phyloP scores from a whole-genome alignment of 2,797 vertebrate genomes.

The Clarias laeviceps region DNA sequence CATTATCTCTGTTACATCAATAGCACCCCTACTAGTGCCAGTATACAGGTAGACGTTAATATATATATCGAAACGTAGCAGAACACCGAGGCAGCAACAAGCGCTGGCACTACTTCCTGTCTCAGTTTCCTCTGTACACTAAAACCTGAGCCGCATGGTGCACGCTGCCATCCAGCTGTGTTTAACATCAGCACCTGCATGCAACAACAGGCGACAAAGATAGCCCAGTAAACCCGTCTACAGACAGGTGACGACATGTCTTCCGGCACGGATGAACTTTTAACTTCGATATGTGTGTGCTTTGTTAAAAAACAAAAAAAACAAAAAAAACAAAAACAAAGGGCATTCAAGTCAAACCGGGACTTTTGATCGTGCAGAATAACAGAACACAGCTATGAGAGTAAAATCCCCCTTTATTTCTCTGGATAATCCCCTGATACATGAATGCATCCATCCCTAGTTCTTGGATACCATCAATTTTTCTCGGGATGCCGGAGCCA shows the following conservation, averaged over 20 bases:
- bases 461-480: too few species aligned
- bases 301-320: not conserved
- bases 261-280: slow-evolving; percentile 22
- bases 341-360: too few species aligned
- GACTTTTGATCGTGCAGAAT: too few species aligned
- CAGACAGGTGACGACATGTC: slow-evolving; percentile 28
- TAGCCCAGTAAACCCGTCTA: slow-evolving; percentile 15
- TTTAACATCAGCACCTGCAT: slow-evolving; percentile 55
- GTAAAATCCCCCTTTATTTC: too few species aligned
- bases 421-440: too few species aligned
- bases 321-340: too few species aligned
- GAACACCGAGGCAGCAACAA: slow-evolving; percentile 2
- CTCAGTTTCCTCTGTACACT: slow-evolving; percentile 16
- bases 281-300: not conserved
- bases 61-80: not conserved
- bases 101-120: slow-evolving; percentile 25
- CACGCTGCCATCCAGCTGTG: slow-evolving; percentile 35
- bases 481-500: too few species aligned
- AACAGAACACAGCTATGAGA: too few species aligned
- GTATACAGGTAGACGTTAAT: not conserved
- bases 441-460: too few species aligned
- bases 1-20: not conserved
- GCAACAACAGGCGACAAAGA: slow-evolving; percentile 47
- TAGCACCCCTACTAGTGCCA: not conserved
- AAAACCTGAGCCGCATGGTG: slow-evolving; percentile 13